Evolutionary conservation across 2,888 invertebrate genomes (phyloP), one percentile per base, ranked within the genome.

Genomic region (Steinernema carpocapsae): DNA sequence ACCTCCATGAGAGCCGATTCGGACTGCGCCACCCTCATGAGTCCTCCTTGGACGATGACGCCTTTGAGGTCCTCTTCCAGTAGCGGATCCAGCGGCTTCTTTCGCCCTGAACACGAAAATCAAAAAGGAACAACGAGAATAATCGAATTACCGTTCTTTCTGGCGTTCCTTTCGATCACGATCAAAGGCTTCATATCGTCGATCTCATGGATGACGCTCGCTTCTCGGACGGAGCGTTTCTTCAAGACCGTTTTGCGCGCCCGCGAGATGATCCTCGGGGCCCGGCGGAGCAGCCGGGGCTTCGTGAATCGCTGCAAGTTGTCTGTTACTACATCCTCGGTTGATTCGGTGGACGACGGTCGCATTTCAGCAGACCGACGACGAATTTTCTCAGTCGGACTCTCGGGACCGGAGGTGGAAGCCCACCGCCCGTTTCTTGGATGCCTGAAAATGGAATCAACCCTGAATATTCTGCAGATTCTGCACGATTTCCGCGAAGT

Each of bases 341-440:
- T 64, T 17, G 64, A 64, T 29, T 64, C 64, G 17, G 64, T 32
- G 17, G 64, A 64, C 64, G 64, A 64, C 29, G 64, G 64, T 29
- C 64, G 64, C 64, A 64, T 64, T 64, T 64, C 64, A 64, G 64
- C 29, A 7, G 19, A 32, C 37, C 37, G 19, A 22, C 64, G 64
- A 2, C 64, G 64, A 64, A 26, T 12, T 12, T 12, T 64, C 29
- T 17, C 32, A 64, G 64, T 32, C 14, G 19, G 64, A 64, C 64
- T 64, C 64, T 29, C 64, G 64, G 64, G 64, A 17, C 64, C 29
- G 29, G 64, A 64, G 64, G 64, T 64, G 64, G 64, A 64, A 64
- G 37, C 6, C 64, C 64, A 64, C 64, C 64, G 64, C 64, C 64
- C 64, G 64, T 17, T 64, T 64, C 64, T 64, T n/a, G 29, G 32